Evolutionary conservation across 1,140 invertebrate species (phyloP), one percentile per base, ranked within the genome.

Genomic region (Cotesia glomerata): DNA sequence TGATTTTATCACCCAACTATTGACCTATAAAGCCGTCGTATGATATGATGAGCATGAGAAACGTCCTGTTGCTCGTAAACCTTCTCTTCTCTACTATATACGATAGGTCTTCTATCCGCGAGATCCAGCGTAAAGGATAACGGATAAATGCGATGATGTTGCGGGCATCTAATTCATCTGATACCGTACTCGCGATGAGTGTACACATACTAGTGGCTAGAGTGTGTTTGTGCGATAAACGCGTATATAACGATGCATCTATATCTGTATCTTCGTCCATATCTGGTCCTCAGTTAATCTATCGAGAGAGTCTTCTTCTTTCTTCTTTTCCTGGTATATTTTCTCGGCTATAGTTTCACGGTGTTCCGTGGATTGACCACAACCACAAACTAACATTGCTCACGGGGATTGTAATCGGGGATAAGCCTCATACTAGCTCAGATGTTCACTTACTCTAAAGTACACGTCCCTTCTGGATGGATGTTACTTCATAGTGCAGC

Each of bases 51-150:
- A 32, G 32, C 7, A 45, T 45, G 39, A 32, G 32, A 61, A 61
- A 61, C 59, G 59, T 61, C 59, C 59, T 16, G 32, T 8, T n/a
- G 56, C 56, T 18, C n/a, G 7, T n/a, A 58, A 16, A 51, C n/a
- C n/a, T 51, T 51, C 49, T 51, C 8, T 51, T 11, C n/a, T 11
- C 49, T 11, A 51, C 9, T 11, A 3, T 51, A n/a, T 11, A 51
- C 9, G 49, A 51, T 11, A 51, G 8, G n/a, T 51, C 9, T 51
- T 51, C n/a, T 49, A 67, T 52, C 13, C 16, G 34, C 16, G 52
- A 67, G 65, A 67, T 67, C 16, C 49, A 67, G 16, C 65, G 65
- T 67, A 49, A 67, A 67, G 65, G 65, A 67, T 67, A 67, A 67
- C 65, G 65, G 65, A 67, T 67, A 39, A 14, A 54, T 18, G 32